A percentile compares a stretch with the other conserved stretches of the same genome.
These are phyloP conservation scores for Microvelia longipes DNA, from an alignment of 1,140 invertebrate genomes.

Conservation along the genomic window DNA sequence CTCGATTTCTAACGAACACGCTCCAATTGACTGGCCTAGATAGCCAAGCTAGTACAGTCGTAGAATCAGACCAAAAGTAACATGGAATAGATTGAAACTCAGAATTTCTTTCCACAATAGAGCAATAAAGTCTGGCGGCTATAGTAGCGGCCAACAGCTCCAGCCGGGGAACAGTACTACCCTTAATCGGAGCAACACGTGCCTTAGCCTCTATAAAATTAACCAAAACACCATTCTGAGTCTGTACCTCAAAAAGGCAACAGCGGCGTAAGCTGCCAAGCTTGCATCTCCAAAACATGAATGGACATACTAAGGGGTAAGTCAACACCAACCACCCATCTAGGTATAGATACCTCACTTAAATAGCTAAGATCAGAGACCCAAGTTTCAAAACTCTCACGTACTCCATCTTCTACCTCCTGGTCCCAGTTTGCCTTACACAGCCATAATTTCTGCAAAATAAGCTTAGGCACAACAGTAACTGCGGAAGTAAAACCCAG, in stretches of 20 bases:
- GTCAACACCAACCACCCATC: neutral
- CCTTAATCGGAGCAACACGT: conserved; percentile 24
- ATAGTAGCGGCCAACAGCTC: conserved; percentile 29
- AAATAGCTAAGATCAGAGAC: neutral
- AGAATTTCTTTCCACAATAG: conserved; percentile 11
- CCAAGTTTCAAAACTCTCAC: neutral
- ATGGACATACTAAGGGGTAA: conserved; percentile 5
- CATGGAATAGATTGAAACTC: conserved; percentile 16
- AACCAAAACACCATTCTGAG: neutral
- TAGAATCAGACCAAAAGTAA: conserved; percentile 27
- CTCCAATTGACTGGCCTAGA: conserved; percentile 22
- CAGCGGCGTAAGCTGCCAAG: conserved; percentile 22
- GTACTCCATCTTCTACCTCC: neutral
- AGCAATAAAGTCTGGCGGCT: conserved; percentile 20
- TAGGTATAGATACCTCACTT: neutral
- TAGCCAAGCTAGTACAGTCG: conserved; percentile 27
- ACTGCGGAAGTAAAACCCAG: conserved; percentile 24
- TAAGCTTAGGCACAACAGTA: conserved; percentile 21
- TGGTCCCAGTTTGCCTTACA: conserved; percentile 21
- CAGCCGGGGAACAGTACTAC: conserved; percentile 25
- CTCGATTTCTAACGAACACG: conserved; percentile 29
- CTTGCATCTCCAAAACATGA: conserved; percentile 28
- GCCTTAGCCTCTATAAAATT: conserved; percentile 17
- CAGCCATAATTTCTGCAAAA: conserved; percentile 23
- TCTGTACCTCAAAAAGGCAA: conserved; percentile 17